Evolutionary conservation across 2,797 vertebrate genomes (phyloP), one percentile per base, ranked within the genome.

Genomic region (Sylvia borin): DNA sequence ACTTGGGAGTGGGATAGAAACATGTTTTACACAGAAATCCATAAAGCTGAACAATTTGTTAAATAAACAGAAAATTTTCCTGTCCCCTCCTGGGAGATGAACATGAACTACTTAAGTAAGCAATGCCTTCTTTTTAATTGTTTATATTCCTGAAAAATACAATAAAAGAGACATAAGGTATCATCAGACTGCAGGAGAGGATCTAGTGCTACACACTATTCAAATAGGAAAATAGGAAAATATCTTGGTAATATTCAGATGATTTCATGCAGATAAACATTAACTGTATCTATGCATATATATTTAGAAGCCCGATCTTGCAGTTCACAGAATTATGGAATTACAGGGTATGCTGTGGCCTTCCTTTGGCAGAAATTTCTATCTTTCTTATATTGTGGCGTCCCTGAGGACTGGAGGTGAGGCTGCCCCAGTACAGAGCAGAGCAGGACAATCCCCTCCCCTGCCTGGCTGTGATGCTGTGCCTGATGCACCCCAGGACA

Each of bases 391-490:
- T 8, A 7, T 2, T 31, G 4, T 25, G 25, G 3, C 5, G 25
- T 10, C 20, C 21, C 40, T 11, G 26, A 31, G 21, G 36, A 10
- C 26, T 57, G 0, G 0, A 42, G 42, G 2, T 55, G 34, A 53
- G 21, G 48, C 64, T 0, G 1, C 16, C 7, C 9, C 48, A 54
- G 40, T 0, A 3, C 48, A 86, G 34, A 77, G 13, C 40, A 68
- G 55, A 54, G 25, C 0, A 0, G 42, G 34, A 48, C 34, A 78
- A 18, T 43, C 17, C 26, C 43, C 26, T 74, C 14, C 22, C 45
- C 51, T 75, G 18, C 22, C 12, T 0, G 0, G 26, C 42, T 64
- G 26, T 2, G 34, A 36, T 36, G 34, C 14, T 86, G 31, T 4
- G 31, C 12, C 42, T 55, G 50, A 13, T 55, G 42, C 5, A 0